Evolutionary conservation across 2,888 invertebrate species (phyloP).

Genomic region (Scaptomyza parva): DNA sequence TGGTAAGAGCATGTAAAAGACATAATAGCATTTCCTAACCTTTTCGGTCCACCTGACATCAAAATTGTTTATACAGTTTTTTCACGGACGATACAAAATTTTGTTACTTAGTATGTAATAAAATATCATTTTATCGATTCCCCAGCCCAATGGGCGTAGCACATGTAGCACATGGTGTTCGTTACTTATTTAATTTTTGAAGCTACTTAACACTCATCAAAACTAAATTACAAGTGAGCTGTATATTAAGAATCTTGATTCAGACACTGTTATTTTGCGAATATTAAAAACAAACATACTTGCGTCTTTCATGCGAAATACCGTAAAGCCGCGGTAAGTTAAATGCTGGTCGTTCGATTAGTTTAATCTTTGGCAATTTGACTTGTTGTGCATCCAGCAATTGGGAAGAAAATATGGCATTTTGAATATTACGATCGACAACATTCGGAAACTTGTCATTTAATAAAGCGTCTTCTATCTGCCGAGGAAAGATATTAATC

Average conservation of each 20-base stretch:
- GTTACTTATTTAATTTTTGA: no score
- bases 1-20: no score
- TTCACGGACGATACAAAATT: no score
- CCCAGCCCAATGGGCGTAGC: no score
- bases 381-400: slow-evolving; percentile 92
- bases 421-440: slow-evolving; percentile 87
- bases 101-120: no score
- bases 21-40: no score
- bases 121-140: no score
- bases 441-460: slow-evolving; percentile 85
- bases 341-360: slow-evolving; percentile 89
- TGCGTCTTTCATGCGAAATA: slow-evolving; percentile 89
- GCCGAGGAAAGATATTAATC: slow-evolving; percentile 87
- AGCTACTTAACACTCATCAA: no score
- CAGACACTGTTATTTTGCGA: not conserved
- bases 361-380: slow-evolving; percentile 90
- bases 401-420: slow-evolving; percentile 88
- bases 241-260: not conserved
- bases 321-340: slow-evolving; percentile 91
- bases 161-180: no score
- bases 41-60: no score
- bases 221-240: no score
- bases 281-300: slow-evolving; percentile 85
- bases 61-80: no score
- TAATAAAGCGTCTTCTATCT: slow-evolving; percentile 86